These are phyloP conservation scores for Polydesmus complanatus DNA, from an alignment of 2,888 invertebrate genomes.

Conservation along the genomic window DNA sequence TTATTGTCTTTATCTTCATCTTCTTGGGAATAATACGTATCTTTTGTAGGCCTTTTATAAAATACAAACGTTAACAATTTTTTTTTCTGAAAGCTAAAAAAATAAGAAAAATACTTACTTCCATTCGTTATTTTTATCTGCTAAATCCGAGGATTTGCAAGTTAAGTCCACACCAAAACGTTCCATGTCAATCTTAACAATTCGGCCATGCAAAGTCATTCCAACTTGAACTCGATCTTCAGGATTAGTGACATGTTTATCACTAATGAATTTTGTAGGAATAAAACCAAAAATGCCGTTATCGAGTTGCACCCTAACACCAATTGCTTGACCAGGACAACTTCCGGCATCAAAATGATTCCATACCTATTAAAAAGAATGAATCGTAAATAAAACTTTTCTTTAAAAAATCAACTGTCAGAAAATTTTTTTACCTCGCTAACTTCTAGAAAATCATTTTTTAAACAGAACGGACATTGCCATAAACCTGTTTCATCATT, in stretches of 20 bases:
- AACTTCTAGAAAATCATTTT: conserved; percentile 88
- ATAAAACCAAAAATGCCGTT: conserved; percentile 63
- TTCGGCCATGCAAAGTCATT: conserved; percentile 48
- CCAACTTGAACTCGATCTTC: conserved; percentile 67
- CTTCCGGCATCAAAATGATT: conserved; percentile 88
- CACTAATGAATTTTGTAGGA: conserved; percentile 41
- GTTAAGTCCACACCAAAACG: conserved; percentile 86
- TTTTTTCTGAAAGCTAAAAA: background rate
- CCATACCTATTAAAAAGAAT: conserved; percentile 54
- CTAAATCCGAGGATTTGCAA: conserved; percentile 78
- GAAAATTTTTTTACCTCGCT: conserved; percentile 58
- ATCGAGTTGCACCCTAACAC: conserved; percentile 75
- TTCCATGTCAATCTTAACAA: conserved; percentile 92
- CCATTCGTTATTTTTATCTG: conserved; percentile 83
- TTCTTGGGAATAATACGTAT: conserved; percentile 80
- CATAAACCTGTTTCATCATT: conserved; percentile 88
- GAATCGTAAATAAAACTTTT: background rate
- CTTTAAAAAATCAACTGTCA: background rate
- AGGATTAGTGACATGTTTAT: conserved; percentile 83
- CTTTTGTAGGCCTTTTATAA: conserved; percentile 56
- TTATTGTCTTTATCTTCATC: conserved; percentile 63
- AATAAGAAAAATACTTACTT: conserved; percentile 39
- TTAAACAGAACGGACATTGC: conserved; percentile 95
- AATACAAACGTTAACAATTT: conserved; percentile 13
- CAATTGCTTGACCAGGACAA: conserved; percentile 91